Evolutionary conservation across 2,113 vertebrate genomes (phyloP), one percentile per base, ranked within the genome.

Genomic region (Cnemophilus loriae): DNA sequence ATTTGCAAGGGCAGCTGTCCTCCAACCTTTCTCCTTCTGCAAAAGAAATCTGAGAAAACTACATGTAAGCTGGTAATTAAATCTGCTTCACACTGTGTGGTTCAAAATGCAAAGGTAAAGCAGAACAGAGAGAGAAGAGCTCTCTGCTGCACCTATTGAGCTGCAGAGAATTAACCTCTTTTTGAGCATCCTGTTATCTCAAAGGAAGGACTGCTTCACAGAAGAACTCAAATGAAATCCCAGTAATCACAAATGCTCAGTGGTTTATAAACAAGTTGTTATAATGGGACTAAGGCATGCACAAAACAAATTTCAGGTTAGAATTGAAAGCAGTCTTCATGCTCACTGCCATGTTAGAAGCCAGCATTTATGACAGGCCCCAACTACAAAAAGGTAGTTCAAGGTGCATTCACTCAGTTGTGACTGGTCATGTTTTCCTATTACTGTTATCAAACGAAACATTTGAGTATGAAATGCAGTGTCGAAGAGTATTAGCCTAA

Each of bases 31-130:
- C 52, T 89, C 47, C 33, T 70, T 64, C 75, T 86, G 30, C 42
- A 61, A 81, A 74, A 76, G 70, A 77, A 83, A 74, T 83, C 50
- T 42, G 39, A 74, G 82, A 76, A 52, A 42, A 80, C 2, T 21
- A 27, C 30, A 14, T 80, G 63, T 93, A 84, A 88, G 52, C 61
- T 85, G 65, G 60, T 91, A 95, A 91, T 96, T 94, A 97, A 95
- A 69, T 44, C 74, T 84, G 57, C 37, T 95, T 94, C 82, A 87
- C 82, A 93, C 92, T 85, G 65, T 71, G 81, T 82, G 35, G 81
- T 82, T 95, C 84, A 87, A 97, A 96, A 95, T 82, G 90, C 78
- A 90, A 64, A 87, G 78, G 70, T 93, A 89, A 78, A 96, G 84
- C 65, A 87, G 82, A 90, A 33, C n/a, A 82, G 65, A 81, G 67